phyloP scores from a whole-genome alignment of 2,113 vertebrate species.

The Oxygymnocypris stewartii region DNA sequence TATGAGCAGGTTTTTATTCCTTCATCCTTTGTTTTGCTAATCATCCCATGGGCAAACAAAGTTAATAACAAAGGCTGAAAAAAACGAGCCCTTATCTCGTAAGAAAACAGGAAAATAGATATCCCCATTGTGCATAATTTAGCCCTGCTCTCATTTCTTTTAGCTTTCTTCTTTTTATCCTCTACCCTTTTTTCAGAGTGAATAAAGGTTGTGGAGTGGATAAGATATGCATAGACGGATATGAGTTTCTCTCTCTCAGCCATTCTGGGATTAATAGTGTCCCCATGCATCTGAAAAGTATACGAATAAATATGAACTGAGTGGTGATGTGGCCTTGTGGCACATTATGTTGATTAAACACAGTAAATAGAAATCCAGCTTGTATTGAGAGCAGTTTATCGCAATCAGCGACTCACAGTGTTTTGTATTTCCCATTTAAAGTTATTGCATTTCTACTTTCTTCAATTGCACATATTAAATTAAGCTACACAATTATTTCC shows the following conservation, averaged over 20 bases:
- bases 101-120: constrained; percentile 77
- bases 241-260: constrained; percentile 14
- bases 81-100: constrained; percentile 71
- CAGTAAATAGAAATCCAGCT: constrained; percentile 33
- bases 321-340: constrained; percentile 40
- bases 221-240: constrained; percentile 32
- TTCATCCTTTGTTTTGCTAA: constrained; percentile 75
- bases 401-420: constrained; percentile 25
- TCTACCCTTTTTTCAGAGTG: constrained; percentile 41
- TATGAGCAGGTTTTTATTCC: constrained; percentile 70
- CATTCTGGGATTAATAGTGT: constrained; percentile 32
- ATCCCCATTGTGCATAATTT: constrained; percentile 78
- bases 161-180: constrained; percentile 14
- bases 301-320: constrained; percentile 38
- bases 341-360: constrained; percentile 43
- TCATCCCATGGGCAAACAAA: constrained; percentile 72
- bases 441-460: constrained; percentile 27
- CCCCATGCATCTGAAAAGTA: constrained; percentile 21
- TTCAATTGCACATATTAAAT: constrained; percentile 10
- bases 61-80: constrained; percentile 70
- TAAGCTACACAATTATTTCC: constrained; percentile 13
- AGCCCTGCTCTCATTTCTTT: constrained; percentile 66
- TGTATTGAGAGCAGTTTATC: constrained; percentile 23
- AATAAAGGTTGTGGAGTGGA: constrained; percentile 54
- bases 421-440: constrained; percentile 25